These are phyloP conservation scores for Morelia viridis DNA, from an alignment of 2,797 vertebrate species.

Conservation along the genomic window DNA sequence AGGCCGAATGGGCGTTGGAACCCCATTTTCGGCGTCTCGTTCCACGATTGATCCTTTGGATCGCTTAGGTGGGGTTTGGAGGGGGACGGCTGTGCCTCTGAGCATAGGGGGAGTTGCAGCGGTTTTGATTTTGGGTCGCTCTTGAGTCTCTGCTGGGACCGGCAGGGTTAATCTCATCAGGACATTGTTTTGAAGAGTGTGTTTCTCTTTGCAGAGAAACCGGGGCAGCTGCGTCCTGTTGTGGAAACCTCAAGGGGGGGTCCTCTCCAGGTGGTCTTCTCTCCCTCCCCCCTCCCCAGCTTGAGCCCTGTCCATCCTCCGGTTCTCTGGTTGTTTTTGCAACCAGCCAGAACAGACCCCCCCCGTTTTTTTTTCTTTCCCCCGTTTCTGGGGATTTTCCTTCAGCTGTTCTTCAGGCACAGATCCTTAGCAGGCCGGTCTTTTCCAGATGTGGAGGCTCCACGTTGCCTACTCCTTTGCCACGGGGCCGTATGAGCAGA, in stretches of 20 bases:
- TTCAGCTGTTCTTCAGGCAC: background rate
- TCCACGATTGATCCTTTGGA: background rate
- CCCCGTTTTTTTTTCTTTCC: background rate
- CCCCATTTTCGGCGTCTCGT: no score
- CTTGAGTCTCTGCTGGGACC: background rate
- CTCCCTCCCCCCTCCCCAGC: background rate
- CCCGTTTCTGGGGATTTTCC: background rate
- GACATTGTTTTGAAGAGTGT: background rate
- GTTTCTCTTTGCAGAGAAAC: constrained; percentile 28
- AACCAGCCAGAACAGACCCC: background rate
- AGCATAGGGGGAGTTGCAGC: background rate
- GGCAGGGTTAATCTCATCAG: constrained; percentile 5
- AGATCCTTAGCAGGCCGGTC: background rate
- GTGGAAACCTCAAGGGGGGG: constrained; percentile 11
- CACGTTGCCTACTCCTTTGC: background rate
- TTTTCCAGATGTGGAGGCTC: background rate
- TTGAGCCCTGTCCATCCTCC: no score
- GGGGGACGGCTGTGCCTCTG: background rate
- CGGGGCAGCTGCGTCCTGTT: constrained; percentile 29
- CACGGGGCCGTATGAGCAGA: background rate
- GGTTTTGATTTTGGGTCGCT: no score
- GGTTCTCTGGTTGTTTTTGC: background rate
- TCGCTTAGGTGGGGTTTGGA: background rate
- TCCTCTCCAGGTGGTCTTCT: constrained; percentile 14
- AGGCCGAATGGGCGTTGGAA: no score